Evolutionary conservation across 2,797 vertebrate genomes (phyloP), one percentile per base, ranked within the genome.

Genomic region (Pseudomugil gertrudae): DNA sequence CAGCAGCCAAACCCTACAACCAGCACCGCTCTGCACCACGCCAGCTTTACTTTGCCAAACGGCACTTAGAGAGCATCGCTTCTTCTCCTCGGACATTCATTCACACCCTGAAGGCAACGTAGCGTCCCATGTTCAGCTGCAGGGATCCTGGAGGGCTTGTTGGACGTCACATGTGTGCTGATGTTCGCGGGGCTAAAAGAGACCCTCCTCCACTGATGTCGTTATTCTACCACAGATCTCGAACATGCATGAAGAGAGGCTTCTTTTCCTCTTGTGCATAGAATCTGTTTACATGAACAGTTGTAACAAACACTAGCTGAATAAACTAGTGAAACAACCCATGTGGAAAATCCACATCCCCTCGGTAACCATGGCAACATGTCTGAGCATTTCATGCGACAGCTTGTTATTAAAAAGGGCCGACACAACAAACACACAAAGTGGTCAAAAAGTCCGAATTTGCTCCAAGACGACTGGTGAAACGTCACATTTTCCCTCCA

Each of bases 1-100:
- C 76, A 21, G 73, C 69, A 66, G 88, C 89, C 89, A 90, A 90
- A 72, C 57, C 36, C 69, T 72, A 78, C 82, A 71, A 76, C 79
- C 83, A n/a, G 57, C 59, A 36, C 35, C 43, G 24, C 61, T 33
- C 60, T 35, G 35, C 52, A 10, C 52, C 48, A 19, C 1, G 3
- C 19, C 57, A 47, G n/a, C 40, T 52, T 45, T 19, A 57, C 60
- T 47, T 58, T 3, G 76, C 78, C 79, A 85, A 78, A 67, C 35
- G n/a, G 3, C 8, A 36, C 63, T 40, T 29, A 0, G 7, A 61
- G 72, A 24, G 69, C 35, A 63, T 65, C 60, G 19, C 73, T 59
- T 81, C 74, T 63, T 51, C 53, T 43, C 48, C 47, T 35, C 15
- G 53, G 66, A 70, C 70, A 9, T 77, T 84, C 76, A 69, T 79